Conservation (phyloP, 1,140 invertebrate species). For the Brachionus calyciflorus region DNA sequence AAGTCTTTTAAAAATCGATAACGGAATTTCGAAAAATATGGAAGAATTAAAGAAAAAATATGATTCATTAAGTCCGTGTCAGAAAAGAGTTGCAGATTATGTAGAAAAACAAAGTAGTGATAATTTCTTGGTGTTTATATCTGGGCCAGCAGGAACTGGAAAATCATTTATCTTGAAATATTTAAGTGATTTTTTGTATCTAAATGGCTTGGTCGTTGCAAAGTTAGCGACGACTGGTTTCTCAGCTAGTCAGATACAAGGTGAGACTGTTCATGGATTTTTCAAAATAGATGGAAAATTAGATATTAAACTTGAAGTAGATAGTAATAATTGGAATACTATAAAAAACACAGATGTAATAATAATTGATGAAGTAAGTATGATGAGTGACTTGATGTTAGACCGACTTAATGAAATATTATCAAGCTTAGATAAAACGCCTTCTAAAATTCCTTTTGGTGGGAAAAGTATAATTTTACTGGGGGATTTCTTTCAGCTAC, state of each 20-base stretch:
- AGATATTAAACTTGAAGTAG: not conserved
- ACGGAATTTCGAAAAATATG: not conserved
- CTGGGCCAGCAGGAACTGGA: not conserved
- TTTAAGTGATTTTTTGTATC: not conserved
- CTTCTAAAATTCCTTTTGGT: not conserved
- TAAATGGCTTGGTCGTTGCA: not conserved
- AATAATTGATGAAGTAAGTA: not conserved
- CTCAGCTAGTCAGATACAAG: not conserved
- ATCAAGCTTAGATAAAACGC: too few relatives aligned
- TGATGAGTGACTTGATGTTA: too few relatives aligned
- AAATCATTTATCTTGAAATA: slow-evolving; percentile 14
- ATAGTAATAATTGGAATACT: not conserved
- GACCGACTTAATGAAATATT: too few relatives aligned
- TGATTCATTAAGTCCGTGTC: too few relatives aligned
- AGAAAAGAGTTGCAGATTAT: too few relatives aligned
- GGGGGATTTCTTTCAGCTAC: not conserved
- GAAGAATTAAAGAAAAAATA: not conserved
- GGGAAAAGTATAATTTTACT: not conserved
- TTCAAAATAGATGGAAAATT: not conserved
- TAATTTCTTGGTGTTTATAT: not conserved
- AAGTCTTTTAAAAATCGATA: too few relatives aligned
- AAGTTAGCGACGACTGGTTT: slow-evolving; percentile 1
- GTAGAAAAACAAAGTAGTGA: too few relatives aligned
- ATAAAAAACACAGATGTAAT: not conserved
- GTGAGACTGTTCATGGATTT: not conserved